Conservation (phyloP, 2,113 vertebrate species). For the Chamaea fasciata region DNA sequence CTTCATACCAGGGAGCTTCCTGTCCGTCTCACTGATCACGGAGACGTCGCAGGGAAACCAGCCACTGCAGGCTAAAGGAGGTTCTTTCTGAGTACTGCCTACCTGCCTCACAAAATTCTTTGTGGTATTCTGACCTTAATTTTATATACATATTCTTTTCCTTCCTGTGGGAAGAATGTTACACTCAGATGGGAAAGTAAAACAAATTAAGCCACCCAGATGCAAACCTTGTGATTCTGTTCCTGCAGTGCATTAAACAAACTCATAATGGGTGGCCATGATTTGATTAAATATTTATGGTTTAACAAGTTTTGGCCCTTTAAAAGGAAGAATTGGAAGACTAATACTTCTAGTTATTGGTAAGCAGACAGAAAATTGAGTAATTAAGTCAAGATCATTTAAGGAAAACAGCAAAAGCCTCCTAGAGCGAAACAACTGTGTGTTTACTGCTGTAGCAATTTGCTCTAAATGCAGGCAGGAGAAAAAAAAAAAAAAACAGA, state of each 20-base stretch:
- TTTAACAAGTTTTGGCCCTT: neutral
- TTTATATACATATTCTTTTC: neutral
- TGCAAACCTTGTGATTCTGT: neutral
- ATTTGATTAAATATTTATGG: neutral
- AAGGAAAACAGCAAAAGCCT: neutral
- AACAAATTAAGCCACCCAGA: neutral
- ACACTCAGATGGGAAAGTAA: neutral
- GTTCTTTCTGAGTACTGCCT: neutral
- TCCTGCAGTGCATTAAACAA: slow-evolving; percentile 21
- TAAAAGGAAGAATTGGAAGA: neutral
- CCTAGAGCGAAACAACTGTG: neutral
- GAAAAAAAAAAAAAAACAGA: rapidly evolving
- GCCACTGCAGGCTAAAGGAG: neutral
- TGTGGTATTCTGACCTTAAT: neutral
- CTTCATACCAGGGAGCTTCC: neutral
- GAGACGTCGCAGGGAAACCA: neutral
- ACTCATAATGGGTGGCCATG: neutral
- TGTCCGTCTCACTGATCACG: neutral
- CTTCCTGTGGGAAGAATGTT: neutral
- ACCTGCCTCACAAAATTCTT: neutral
- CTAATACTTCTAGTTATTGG: neutral
- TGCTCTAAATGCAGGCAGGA: neutral
- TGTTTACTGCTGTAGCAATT: neutral
- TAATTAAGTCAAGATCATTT: neutral
- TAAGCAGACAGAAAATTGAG: neutral